Base-by-base conservation (phyloP, 2,888 invertebrate genomes). In the Epirrhoe tristata region DNA sequence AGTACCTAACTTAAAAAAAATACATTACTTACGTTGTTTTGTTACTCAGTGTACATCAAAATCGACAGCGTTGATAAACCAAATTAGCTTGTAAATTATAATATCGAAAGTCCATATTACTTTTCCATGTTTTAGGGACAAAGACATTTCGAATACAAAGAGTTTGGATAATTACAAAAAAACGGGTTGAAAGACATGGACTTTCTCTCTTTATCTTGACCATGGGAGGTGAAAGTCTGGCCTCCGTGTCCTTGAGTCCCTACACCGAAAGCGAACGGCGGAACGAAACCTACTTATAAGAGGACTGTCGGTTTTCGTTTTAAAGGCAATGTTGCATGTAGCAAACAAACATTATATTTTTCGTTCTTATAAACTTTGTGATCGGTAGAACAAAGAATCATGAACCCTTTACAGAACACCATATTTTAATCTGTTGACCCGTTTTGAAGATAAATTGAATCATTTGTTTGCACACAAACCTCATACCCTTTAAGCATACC, bases 171-270 rank as follows among this genome's bases (percentile, higher is more conserved):
- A 84, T 74, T 75, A 83, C n/a, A 83, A 48, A 81, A 63, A 85
- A 81, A 79, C 73, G 79, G 77, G 79, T 74, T 72, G 77, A 81
- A 76, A 77, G 78, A 71, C 75, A 69, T 74, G 84, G 87, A 91
- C 91, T 91, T 91, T 87, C 87, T 87, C 81, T 77, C 79, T 78
- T 80, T 87, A 80, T 77, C 79, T 78, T 80, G 81, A 82, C 80
- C 77, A 86, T 85, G 85, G 82, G 86, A 84, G 89, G 91, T 90
- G 92, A 91, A 91, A 91, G 92, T 88, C 80, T 71, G 80, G 70
- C 77, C n/a, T 69, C 65, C 76, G 79, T 86, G 89, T 87, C 90
- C 90, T 90, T 90, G 90, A 84, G 79, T 73, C 80, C 79, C 83
- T 81, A 82, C 79, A 82, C 80, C 74, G 81, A 74, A 76, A 80